A percentile compares a stretch with the other conserved stretches of the same genome.
These are phyloP conservation scores for Steinernema carpocapsae DNA, from an alignment of 2,888 invertebrate species.

Conservation along the genomic window DNA sequence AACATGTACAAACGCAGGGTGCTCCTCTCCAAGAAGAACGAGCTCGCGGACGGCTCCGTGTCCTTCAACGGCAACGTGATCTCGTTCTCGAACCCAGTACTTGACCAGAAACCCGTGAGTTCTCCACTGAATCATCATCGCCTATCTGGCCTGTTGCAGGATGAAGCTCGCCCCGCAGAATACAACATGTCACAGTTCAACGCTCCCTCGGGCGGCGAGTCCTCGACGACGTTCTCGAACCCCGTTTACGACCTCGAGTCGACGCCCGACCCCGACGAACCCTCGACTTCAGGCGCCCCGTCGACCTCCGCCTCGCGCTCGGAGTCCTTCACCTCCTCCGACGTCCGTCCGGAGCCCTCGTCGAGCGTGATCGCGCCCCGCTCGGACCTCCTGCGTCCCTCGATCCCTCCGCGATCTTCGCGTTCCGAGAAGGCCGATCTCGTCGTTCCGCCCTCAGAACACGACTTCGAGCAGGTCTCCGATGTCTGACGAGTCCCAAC, in stretches of 20 bases:
- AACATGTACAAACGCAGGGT: slow-evolving; percentile 54
- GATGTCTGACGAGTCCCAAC: slow-evolving; percentile 47
- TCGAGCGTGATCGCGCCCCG: slow-evolving; percentile 42
- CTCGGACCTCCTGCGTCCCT: slow-evolving; percentile 38
- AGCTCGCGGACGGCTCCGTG: slow-evolving; percentile 63
- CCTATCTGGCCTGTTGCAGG: slow-evolving; percentile 34
- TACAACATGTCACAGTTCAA: slow-evolving; percentile 66
- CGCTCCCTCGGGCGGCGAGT: slow-evolving; percentile 40
- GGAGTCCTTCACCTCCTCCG: slow-evolving; percentile 25
- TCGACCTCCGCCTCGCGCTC: slow-evolving; percentile 17
- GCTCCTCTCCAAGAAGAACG: slow-evolving; percentile 65
- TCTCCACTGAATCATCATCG: background rate
- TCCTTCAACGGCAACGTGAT: slow-evolving; percentile 69
- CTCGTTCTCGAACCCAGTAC: slow-evolving; percentile 67
- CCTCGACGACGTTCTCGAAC: slow-evolving; percentile 86
- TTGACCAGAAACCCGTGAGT: slow-evolving; percentile 50
- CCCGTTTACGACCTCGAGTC: slow-evolving; percentile 86
- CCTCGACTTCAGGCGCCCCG: slow-evolving; percentile 53
- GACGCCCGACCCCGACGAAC: slow-evolving; percentile 54
- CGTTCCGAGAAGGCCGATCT: slow-evolving; percentile 78
- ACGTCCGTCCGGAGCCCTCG: slow-evolving; percentile 39
- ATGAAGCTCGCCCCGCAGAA: slow-evolving; percentile 53
- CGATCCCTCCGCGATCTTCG: slow-evolving; percentile 41
- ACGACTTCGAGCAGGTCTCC: slow-evolving; percentile 82
- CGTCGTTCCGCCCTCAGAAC: slow-evolving; percentile 82